phyloP scores from a whole-genome alignment of 2,888 invertebrate species.

The Netelia fuscicornis region DNA sequence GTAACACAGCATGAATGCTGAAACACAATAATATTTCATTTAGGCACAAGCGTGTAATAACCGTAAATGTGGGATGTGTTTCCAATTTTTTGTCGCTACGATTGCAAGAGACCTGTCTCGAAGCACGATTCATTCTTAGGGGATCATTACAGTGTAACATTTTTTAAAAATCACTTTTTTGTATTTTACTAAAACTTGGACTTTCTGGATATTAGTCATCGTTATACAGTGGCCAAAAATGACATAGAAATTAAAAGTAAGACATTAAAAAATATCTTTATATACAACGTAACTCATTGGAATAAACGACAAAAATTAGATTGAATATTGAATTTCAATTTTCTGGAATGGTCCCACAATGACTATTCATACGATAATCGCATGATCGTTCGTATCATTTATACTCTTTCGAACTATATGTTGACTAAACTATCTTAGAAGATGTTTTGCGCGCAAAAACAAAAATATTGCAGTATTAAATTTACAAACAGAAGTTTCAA shows the following conservation, averaged over 20 bases:
- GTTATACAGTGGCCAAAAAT: too few species aligned
- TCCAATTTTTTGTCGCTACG: background rate
- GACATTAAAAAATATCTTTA: background rate
- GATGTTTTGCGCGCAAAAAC: background rate
- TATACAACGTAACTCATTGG: background rate
- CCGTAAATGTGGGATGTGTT: background rate
- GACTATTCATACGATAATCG: background rate
- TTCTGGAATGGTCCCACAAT: background rate
- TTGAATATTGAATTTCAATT: too few species aligned
- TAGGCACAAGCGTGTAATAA: slow-evolving; percentile 21
- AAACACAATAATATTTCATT: slow-evolving; percentile 87
- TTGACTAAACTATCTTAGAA: background rate
- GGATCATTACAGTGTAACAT: background rate
- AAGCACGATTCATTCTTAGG: slow-evolving; percentile 55
- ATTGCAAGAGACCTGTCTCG: slow-evolving; percentile 26
- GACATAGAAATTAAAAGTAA: too few species aligned
- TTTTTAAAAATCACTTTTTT: background rate
- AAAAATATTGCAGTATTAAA: background rate
- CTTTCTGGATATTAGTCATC: too few species aligned
- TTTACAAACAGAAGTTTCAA: background rate
- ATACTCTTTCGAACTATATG: slow-evolving; percentile 2
- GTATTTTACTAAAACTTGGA: too few species aligned
- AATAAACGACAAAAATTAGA: background rate
- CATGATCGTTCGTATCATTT: background rate
- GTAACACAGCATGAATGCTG: slow-evolving; percentile 98